Percentiles rank a stretch among this genome's conserved stretches.
These are phyloP conservation scores for Hippotragus niger DNA, from an alignment of 2,113 vertebrate species.

Conservation along the genomic window DNA sequence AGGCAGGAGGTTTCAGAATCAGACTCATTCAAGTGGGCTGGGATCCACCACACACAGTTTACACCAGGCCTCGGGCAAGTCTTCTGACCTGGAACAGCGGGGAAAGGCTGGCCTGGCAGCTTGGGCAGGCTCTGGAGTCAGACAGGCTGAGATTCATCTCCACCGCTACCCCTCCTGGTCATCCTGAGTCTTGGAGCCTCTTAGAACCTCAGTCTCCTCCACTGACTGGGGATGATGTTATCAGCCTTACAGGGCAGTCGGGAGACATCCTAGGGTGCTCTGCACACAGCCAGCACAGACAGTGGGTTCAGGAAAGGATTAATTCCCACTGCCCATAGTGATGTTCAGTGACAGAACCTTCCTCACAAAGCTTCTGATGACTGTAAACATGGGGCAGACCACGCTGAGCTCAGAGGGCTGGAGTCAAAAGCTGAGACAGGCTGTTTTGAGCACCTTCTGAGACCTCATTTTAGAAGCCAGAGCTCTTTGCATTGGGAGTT, in stretches of 20 bases:
- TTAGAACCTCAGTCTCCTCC: neutral
- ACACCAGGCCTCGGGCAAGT: neutral
- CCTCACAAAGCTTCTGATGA: neutral
- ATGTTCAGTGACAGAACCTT: neutral
- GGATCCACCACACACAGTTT: fast-evolving
- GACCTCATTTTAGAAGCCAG: neutral
- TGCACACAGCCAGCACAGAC: neutral
- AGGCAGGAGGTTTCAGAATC: neutral
- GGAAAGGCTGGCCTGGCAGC: neutral
- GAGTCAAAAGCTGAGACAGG: neutral
- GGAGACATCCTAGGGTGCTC: neutral
- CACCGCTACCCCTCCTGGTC: neutral
- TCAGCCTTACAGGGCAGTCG: neutral
- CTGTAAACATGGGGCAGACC: fast-evolving
- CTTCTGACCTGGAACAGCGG: neutral
- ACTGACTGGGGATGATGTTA: neutral
- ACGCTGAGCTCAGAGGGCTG: fast-evolving
- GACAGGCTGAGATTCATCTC: neutral
- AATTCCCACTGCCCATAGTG: neutral
- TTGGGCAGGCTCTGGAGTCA: neutral
- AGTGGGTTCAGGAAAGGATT: neutral
- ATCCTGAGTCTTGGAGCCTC: neutral
- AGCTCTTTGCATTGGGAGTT: neutral
- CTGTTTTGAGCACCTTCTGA: neutral
- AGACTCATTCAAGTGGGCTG: neutral